phyloP scores from a whole-genome alignment of 2,888 invertebrate genomes.

The Byasa hedistus region DNA sequence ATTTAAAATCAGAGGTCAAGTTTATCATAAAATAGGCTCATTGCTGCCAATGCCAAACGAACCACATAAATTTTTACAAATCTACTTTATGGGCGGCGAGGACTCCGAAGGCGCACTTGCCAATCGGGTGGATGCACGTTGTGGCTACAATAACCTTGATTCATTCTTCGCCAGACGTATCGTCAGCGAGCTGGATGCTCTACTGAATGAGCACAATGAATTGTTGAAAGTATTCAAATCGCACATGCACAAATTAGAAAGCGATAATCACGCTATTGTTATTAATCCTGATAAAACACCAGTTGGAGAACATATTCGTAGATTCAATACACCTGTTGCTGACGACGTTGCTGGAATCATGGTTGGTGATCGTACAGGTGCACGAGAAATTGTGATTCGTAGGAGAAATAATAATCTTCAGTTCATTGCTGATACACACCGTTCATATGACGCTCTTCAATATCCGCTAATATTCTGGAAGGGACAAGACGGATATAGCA shows the following conservation, averaged over 20 bases:
- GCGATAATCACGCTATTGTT: slow-evolving; percentile 41
- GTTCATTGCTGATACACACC: slow-evolving; percentile 35
- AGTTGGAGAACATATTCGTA: slow-evolving; percentile 39
- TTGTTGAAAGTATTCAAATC: slow-evolving; percentile 34
- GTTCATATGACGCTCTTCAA: slow-evolving; percentile 38
- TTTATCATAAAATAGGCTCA: not conserved
- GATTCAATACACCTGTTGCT: slow-evolving; percentile 41
- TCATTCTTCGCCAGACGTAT: not conserved
- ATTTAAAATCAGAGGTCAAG: too few species aligned
- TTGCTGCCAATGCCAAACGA: not conserved
- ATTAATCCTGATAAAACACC: slow-evolving; percentile 42
- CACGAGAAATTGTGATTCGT: slow-evolving; percentile 37
- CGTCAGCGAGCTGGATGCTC: slow-evolving; percentile 31
- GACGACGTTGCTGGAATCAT: not conserved
- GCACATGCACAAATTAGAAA: not conserved
- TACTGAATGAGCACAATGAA: slow-evolving; percentile 29
- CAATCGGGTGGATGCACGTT: too few species aligned
- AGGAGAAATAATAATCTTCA: slow-evolving; percentile 33
- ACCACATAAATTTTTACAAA: not conserved
- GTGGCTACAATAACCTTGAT: too few species aligned
- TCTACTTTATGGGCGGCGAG: slow-evolving; percentile 38
- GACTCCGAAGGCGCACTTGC: too few species aligned
- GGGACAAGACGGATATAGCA: slow-evolving; percentile 27
- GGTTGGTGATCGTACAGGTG: slow-evolving; percentile 29
- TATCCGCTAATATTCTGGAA: slow-evolving; percentile 42